These are phyloP conservation scores for Diadophis punctatus DNA, from an alignment of 2,113 vertebrate genomes.

Conservation along the genomic window DNA sequence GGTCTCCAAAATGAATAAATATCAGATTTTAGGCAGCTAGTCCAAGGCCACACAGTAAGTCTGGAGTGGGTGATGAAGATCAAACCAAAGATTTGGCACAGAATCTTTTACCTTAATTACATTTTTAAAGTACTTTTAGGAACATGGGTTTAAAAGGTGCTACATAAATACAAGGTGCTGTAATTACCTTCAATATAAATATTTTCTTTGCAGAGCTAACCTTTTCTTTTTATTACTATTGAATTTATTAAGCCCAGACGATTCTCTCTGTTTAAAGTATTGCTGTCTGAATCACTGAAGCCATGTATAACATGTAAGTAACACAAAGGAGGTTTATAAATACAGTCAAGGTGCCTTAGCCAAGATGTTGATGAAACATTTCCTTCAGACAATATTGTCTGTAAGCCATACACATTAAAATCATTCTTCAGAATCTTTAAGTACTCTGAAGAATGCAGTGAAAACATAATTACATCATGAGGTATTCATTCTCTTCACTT, in stretches of 20 bases:
- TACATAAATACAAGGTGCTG: constrained; percentile 42
- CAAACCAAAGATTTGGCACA: constrained; percentile 39
- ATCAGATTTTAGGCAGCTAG: neutral
- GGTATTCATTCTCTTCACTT: neutral
- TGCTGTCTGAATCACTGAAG: constrained; percentile 14
- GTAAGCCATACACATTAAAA: constrained; percentile 1
- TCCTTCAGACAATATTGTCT: constrained; percentile 36
- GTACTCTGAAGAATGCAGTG: neutral
- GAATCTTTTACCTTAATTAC: constrained; percentile 37
- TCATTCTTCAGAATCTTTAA: neutral
- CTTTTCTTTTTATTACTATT: constrained; percentile 54
- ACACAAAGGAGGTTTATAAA: constrained; percentile 16
- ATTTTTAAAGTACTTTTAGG: constrained; percentile 51
- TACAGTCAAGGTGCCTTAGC: constrained; percentile 32
- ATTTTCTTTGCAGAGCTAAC: constrained; percentile 56
- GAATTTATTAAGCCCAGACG: constrained; percentile 59
- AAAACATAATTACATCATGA: neutral
- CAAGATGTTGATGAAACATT: constrained; percentile 31
- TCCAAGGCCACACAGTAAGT: constrained; percentile 44
- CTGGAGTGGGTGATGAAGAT: constrained; percentile 19
- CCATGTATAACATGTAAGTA: constrained; percentile 25
- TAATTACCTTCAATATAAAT: constrained; percentile 59
- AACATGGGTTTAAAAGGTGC: constrained; percentile 42
- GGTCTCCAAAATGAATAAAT: constrained; percentile 17
- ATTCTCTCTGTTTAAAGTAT: constrained; percentile 58